Conservation (phyloP, 2,888 invertebrate species). For the Cactoblastis cactorum region DNA sequence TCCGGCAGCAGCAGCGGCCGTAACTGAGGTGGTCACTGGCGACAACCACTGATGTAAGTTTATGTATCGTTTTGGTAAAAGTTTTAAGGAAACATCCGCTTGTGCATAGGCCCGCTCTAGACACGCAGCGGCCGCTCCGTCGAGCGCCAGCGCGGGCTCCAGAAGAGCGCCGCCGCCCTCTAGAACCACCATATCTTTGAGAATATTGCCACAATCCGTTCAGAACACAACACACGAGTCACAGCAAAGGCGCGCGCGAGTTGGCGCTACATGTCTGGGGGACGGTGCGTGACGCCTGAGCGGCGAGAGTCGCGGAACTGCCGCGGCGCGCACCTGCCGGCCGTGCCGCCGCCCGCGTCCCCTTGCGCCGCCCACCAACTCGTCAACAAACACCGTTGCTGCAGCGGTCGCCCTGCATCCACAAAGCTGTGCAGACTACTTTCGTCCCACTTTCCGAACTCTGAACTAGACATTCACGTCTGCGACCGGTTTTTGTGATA, state of each 20-base stretch:
- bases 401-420: constrained; percentile 67
- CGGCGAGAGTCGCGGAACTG: constrained; percentile 71
- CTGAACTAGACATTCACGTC: constrained; percentile 25
- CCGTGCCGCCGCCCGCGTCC: constrained; percentile 43
- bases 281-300: constrained; percentile 52
- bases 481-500: constrained; percentile 20
- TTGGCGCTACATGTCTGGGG: constrained; percentile 63
- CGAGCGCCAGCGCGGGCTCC: constrained; percentile 84
- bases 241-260: constrained; percentile 48
- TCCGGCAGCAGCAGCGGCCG: constrained; percentile 76
- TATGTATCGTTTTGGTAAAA: constrained; percentile 93
- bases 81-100: constrained; percentile 90
- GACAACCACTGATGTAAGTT: constrained; percentile 95
- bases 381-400: constrained; percentile 72
- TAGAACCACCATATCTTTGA: constrained; percentile 68
- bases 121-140: constrained; percentile 83
- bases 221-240: constrained; percentile 49
- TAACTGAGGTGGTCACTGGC: constrained; percentile 82
- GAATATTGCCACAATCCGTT: constrained; percentile 42
- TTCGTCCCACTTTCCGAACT: constrained; percentile 59
- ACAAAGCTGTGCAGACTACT: constrained; percentile 53
- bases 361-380: constrained; percentile 57
- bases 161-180: constrained; percentile 73
- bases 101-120: constrained; percentile 90
- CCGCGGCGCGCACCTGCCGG: constrained; percentile 58